Evolutionary conservation across 2,888 invertebrate species (phyloP).

Genomic region (Trissolcus brochymenae): DNA sequence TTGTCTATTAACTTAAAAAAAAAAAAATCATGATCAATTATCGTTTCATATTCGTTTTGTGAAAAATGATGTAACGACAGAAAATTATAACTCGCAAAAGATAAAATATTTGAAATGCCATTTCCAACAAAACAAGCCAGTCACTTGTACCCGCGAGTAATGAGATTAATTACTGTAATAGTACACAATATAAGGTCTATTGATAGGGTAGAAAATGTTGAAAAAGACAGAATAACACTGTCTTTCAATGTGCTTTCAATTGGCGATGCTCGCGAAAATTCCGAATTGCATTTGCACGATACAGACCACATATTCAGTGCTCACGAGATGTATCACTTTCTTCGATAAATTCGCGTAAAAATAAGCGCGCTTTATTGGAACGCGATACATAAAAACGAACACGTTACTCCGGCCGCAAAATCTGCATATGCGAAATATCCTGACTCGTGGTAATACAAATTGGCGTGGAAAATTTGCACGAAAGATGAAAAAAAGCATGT

Average conservation of each 20-base stretch:
- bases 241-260: conserved; percentile 31
- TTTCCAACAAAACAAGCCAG: not conserved
- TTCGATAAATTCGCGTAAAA: conserved; percentile 15
- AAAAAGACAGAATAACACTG: conserved; percentile 8
- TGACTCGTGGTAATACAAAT: not conserved
- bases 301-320: conserved; percentile 27
- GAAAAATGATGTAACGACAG: conserved; percentile 8
- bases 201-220: conserved; percentile 11
- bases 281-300: conserved; percentile 30
- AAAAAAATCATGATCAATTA: too few relatives aligned
- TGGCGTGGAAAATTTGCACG: not conserved
- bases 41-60: too few relatives aligned
- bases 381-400: not conserved
- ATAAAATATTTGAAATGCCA: conserved; percentile 13
- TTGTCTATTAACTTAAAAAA: too few relatives aligned
- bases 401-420: conserved; percentile 7
- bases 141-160: conserved; percentile 6
- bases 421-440: conserved; percentile 8
- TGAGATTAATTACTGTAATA: conserved; percentile 11
- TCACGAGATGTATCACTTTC: conserved; percentile 29
- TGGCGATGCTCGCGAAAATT: conserved; percentile 6
- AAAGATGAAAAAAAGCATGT: not conserved
- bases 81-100: not conserved
- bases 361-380: not conserved
- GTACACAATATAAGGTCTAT: conserved; percentile 7